Base-by-base conservation (phyloP, 2,797 vertebrate species). In the Tinamus major region DNA sequence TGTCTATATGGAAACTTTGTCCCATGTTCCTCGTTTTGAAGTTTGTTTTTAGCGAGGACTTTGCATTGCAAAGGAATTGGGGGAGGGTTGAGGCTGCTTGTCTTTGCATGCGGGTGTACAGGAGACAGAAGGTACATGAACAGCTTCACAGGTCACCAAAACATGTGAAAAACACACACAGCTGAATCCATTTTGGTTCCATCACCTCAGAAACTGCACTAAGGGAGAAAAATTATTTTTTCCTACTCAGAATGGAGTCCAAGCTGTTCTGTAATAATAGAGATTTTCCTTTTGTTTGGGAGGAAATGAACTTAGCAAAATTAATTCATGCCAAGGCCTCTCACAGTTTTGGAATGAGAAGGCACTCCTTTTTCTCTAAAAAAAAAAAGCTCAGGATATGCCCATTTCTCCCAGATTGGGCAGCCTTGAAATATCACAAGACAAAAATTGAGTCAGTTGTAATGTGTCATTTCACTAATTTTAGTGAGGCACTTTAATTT, bases 1-100 rank as follows among this genome's bases (percentile, higher is more conserved):
- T 94, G 68, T 88, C 90, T 79, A 93, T 96, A 94, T 95, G 96
- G 96, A 96, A 96, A 96, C 91, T 93, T 67, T 67, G 94, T 91
- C 88, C 88, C 91, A 61, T 70, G 93, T 91, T 83, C 85, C 94
- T 93, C 91, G 27, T 90, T 92, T 91, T 95, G 94, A 92, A 90
- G 95, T 61, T 88, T 70, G 88, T 70, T 92, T 92, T 96, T 88
- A 94, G 94, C 85, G 70, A 77, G 17, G 1, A 85, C 90, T 96
- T 96, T 93, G 88, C 94, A 96, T 96, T 96, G 94, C 96, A 96
- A 94, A 96, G 87, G 79, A 68, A 51, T 5, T 4, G 64, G 71
- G 70, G 70, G 85, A 81, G 74, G 67, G 42, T 17, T n/a, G 70
- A 76, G 21, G 51, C 33, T 87, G 44, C 6, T 80, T 92, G 87